A percentile compares a stretch with the other conserved stretches of the same genome.
phyloP scores from a whole-genome alignment of 2,888 invertebrate species.

The Acrocyrtus sp. region DNA sequence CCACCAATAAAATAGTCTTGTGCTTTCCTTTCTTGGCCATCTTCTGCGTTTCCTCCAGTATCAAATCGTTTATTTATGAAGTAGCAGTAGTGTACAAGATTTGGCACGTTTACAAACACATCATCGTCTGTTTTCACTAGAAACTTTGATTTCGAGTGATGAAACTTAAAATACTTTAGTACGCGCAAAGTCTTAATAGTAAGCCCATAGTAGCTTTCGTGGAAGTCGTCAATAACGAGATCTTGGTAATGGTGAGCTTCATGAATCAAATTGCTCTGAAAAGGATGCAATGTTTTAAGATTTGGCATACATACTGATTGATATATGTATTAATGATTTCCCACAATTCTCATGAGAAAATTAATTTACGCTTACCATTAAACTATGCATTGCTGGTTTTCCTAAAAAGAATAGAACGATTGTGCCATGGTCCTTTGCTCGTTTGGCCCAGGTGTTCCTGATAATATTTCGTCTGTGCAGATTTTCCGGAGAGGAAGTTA shows the following conservation, averaged over 20 bases:
- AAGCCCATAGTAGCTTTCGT: constrained; percentile 51
- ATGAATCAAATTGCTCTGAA: constrained; percentile 2
- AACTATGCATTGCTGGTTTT: constrained; percentile 34
- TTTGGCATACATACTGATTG: too few relatives aligned
- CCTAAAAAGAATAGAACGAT: constrained; percentile 46
- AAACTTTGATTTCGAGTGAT: constrained; percentile 39
- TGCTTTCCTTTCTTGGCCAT: neutral
- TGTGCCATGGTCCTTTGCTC: constrained; percentile 16
- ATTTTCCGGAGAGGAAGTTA: constrained; percentile 39
- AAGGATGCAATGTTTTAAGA: neutral
- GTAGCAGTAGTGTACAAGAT: constrained; percentile 34
- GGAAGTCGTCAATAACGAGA: constrained; percentile 51
- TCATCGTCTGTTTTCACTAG: constrained; percentile 56
- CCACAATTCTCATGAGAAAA: neutral
- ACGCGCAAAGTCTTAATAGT: constrained; percentile 51
- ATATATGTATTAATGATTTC: too few relatives aligned
- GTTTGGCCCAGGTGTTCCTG: constrained; percentile 33
- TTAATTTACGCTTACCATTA: constrained; percentile 42
- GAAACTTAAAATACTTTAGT: constrained; percentile 50
- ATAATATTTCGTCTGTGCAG: constrained; percentile 38
- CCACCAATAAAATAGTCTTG: constrained; percentile 40
- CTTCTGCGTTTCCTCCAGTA: neutral
- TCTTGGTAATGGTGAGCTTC: constrained; percentile 40
- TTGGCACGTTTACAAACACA: constrained; percentile 50
- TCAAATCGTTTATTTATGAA: constrained; percentile 18